Percentiles rank a stretch among this genome's conserved stretches.
Conservation (phyloP, 1,140 invertebrate species). For the Himalopsyche phryganea region DNA sequence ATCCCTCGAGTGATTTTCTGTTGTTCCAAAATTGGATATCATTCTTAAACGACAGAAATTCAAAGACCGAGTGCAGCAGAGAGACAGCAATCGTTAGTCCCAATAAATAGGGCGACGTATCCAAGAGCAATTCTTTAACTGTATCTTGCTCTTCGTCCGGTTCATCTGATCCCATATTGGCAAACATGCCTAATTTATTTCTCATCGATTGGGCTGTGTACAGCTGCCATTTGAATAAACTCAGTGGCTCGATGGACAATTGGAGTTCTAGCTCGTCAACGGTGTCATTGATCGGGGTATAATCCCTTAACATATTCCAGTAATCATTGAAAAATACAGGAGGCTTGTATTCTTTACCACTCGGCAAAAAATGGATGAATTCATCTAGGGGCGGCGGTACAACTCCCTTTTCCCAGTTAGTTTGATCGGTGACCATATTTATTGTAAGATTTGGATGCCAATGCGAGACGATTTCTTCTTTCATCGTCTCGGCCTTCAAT, state of each 20-base stretch:
- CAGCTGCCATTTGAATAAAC: constrained; percentile 96
- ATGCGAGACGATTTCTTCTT: constrained; percentile 89
- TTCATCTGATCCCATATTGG: constrained; percentile 61
- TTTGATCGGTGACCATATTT: constrained; percentile 92
- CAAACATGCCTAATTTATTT: constrained; percentile 67
- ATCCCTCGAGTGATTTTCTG: constrained; percentile 91
- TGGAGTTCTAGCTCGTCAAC: constrained; percentile 66
- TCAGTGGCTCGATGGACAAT: constrained; percentile 90
- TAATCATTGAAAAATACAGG: constrained; percentile 97
- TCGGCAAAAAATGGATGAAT: constrained; percentile 85
- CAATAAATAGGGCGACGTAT: constrained; percentile 95
- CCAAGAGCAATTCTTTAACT: constrained; percentile 93
- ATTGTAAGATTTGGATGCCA: constrained; percentile 99
- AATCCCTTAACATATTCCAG: constrained; percentile 97
- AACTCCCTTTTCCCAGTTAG: constrained; percentile 84
- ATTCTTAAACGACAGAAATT: constrained; percentile 99
- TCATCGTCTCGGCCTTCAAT: constrained; percentile 76
- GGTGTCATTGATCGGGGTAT: constrained; percentile 89
- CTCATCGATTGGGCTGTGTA: constrained; percentile 94
- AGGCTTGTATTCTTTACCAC: constrained; percentile 84
- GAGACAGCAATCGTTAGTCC: constrained; percentile 90
- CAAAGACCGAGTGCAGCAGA: constrained; percentile 95
- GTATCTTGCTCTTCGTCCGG: constrained; percentile 94
- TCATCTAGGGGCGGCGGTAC: constrained; percentile 91
- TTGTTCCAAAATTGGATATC: constrained; percentile 99